These are phyloP conservation scores for Eupithecia pulchellata DNA, from an alignment of 2,888 invertebrate species.

Conservation along the genomic window DNA sequence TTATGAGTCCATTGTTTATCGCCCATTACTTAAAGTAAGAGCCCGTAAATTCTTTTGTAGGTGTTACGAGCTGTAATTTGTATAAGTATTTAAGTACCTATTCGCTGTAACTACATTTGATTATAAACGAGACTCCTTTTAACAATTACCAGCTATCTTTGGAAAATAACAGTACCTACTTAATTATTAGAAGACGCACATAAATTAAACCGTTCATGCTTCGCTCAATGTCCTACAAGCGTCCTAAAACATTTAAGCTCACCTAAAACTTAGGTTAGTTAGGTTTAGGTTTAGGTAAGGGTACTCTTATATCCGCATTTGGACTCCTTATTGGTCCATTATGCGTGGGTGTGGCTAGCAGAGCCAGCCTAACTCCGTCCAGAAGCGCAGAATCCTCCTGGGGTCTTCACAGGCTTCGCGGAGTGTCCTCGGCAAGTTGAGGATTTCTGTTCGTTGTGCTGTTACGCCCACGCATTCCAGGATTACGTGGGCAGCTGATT, in stretches of 20 bases:
- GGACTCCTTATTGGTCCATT: no score
- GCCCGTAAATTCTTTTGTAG: constrained; percentile 58
- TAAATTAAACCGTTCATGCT: not conserved
- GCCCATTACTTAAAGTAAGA: constrained; percentile 57
- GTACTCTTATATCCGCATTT: no score
- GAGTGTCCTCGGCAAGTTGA: no score
- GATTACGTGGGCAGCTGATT: no score
- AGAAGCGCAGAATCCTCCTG: no score
- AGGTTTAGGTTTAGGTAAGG: no score
- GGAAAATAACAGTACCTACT: not conserved
- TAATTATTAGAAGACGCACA: not conserved
- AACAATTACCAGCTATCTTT: not conserved
- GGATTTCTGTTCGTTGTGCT: no score
- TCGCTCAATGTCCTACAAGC: not conserved
- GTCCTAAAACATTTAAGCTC: constrained; percentile 3
- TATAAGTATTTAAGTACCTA: constrained; percentile 50
- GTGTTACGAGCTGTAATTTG: constrained; percentile 59
- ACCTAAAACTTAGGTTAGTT: constrained; percentile 8
- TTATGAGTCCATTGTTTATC: constrained; percentile 55
- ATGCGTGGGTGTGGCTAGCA: no score
- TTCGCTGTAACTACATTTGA: constrained; percentile 18
- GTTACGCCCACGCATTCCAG: no score
- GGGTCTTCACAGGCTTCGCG: no score
- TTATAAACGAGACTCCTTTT: not conserved
- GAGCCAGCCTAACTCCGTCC: no score